Evolutionary conservation across 2,797 vertebrate species (phyloP).

Genomic region (Xenops minutus): DNA sequence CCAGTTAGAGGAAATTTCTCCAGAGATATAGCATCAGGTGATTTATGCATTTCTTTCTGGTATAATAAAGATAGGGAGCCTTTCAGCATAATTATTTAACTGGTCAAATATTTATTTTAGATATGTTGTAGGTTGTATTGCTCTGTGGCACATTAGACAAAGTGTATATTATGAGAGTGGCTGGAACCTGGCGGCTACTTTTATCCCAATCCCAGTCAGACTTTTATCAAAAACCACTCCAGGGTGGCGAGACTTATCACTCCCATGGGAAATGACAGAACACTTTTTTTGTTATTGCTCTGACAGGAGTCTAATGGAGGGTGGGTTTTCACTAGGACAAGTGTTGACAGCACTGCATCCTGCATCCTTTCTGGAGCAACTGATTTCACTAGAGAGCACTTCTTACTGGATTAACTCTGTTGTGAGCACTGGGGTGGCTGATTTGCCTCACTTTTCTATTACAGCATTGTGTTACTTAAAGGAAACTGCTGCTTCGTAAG

Average conservation of each 20-base stretch:
- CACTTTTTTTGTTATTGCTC: neutral
- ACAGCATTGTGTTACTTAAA: neutral
- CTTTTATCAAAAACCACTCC: constrained; percentile 25
- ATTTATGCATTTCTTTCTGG: constrained; percentile 42
- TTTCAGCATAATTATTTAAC: constrained; percentile 26
- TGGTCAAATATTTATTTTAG: constrained; percentile 62
- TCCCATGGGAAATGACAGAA: neutral
- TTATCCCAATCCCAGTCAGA: neutral
- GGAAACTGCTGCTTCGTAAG: neutral
- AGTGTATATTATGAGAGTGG: neutral
- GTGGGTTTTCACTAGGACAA: neutral
- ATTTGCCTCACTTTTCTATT: neutral
- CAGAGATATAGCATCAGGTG: neutral
- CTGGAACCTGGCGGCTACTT: neutral
- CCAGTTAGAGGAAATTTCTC: neutral
- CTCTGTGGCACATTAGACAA: neutral
- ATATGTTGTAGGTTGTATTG: neutral
- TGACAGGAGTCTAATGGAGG: neutral
- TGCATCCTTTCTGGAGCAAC: neutral
- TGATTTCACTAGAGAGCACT: neutral
- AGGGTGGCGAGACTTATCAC: neutral
- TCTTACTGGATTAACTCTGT: neutral
- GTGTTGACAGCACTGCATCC: neutral
- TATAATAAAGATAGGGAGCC: constrained; percentile 37
- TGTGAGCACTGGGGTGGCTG: neutral